Base-by-base conservation (phyloP, 2,888 invertebrate genomes). In the Spisula solida region DNA sequence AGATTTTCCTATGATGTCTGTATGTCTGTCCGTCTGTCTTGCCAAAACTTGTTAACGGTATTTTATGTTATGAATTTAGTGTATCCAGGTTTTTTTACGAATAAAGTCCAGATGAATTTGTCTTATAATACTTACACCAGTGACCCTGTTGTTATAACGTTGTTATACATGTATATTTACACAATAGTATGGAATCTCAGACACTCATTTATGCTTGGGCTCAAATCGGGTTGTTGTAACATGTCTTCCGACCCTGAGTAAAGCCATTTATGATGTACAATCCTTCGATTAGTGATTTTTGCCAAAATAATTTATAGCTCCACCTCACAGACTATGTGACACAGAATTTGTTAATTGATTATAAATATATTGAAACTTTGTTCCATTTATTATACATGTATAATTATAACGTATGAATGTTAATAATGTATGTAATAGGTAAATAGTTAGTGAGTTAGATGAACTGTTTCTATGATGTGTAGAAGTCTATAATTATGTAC, bases 311-410 rank as follows among this genome's bases (percentile, higher is more conserved):
- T n/a, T n/a, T 5, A 66, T 66, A n/a, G 25, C 0, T 66, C 25
- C 8, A 25, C 25, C 60, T 66, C 25, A n/a, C n/a, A 10, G 6
- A 66, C n/a, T 6, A 66, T 18, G 8, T 60, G 25, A 66, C n/a
- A n/a, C 51, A 51, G 51, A 51, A 51, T 60, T 66, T 66, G 60
- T 66, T 66, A 25, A 66, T 66, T 25, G 25, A 66, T 66, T 66
- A 66, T 66, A 66, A 66, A 66, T 66, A 66, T 75, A 75, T 34
- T n/a, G n/a, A n/a, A n/a, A n/a, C n/a, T n/a, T 10, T 75, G 75
- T 75, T 34, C 34, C 34, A 75, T 31, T 75, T 75, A 75, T 75
- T 34, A 75, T 31, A 75, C 75, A 34, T 75, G 70, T 60, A 60
- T 60, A 51, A 51, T 41, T 41, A 51, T 66, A 66, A 66, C 8